Evolutionary conservation across 2,888 invertebrate genomes (phyloP), one percentile per base, ranked within the genome.

Genomic region (Thelaira solivaga): DNA sequence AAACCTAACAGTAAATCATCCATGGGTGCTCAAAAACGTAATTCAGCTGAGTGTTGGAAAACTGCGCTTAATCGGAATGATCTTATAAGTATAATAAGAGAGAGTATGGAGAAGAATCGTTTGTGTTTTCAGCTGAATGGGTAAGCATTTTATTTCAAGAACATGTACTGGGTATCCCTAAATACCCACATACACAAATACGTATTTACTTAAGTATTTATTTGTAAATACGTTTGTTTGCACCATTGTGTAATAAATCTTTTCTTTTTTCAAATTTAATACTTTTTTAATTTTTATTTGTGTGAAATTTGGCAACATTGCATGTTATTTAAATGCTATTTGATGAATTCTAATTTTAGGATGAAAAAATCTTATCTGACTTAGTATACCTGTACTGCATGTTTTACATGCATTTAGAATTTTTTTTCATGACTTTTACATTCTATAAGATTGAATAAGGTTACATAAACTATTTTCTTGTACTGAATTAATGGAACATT

Each of bases 101-200:
- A 95, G 82, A 96, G 96, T 89, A 96, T 96, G 95, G 96, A 96
- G 89, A 95, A 95, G 90, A 95, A 95, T 90, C 94, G 94, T 89
- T 90, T 94, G 91, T 93, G 93, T 92, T 94, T 94, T 92, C 94
- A 94, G 91, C 91, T 93, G 88, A 92, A 93, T 87, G 93, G 94
- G 94, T 94, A 89, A 88, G 90, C 87, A 80, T 24, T 64, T 69
- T 49, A 51, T 53, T 59, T 31, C 24, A 0, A 16, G n/a, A n/a
- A n/a, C n/a, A n/a, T n/a, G n/a, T n/a, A n/a, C n/a, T n/a, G n/a
- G n/a, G n/a, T n/a, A n/a, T n/a, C n/a, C n/a, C n/a, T n/a, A n/a
- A n/a, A n/a, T n/a, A n/a, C n/a, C n/a, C n/a, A n/a, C n/a, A n/a
- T n/a, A n/a, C n/a, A n/a, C n/a, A n/a, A n/a, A n/a, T n/a, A n/a